Conservation (phyloP, 2,797 vertebrate genomes). For the Artibeus lituratus region DNA sequence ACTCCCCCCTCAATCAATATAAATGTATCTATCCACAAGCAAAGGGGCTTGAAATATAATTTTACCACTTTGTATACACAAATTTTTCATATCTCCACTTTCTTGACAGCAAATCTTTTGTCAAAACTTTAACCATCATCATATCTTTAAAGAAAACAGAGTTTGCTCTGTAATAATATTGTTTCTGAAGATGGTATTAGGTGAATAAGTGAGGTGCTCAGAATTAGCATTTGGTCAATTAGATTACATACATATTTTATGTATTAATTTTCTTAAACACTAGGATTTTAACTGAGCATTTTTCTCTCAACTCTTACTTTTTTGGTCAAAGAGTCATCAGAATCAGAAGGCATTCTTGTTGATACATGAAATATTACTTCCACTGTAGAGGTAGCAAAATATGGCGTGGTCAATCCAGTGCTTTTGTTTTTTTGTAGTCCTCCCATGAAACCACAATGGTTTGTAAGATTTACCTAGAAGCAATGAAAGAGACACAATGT, state of each 20-base stretch:
- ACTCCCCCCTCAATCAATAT: neutral
- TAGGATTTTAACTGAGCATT: constrained; percentile 23
- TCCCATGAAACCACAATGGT: constrained; percentile 98
- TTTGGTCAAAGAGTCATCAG: constrained; percentile 97
- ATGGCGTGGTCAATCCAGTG: constrained; percentile 95
- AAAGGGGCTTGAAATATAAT: neutral
- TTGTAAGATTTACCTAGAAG: constrained; percentile 93
- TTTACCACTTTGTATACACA: neutral
- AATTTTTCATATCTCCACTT: neutral
- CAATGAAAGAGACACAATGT: constrained; percentile 48
- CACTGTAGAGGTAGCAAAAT: constrained; percentile 97
- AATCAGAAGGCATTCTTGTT: constrained; percentile 98
- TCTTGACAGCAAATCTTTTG: constrained; percentile 13
- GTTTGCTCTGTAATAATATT: neutral
- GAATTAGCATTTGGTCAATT: neutral
- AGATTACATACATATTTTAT: constrained; percentile 45
- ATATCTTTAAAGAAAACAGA: neutral
- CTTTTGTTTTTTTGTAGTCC: constrained; percentile 97
- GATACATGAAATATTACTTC: constrained; percentile 99
- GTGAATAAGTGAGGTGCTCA: neutral
- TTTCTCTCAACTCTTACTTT: constrained; percentile 85
- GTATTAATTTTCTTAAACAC: constrained; percentile 33
- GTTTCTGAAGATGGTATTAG: neutral
- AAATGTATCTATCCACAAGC: neutral
- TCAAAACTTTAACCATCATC: neutral